phyloP scores from a whole-genome alignment of 2,113 vertebrate genomes.

The Tringa solitaria region DNA sequence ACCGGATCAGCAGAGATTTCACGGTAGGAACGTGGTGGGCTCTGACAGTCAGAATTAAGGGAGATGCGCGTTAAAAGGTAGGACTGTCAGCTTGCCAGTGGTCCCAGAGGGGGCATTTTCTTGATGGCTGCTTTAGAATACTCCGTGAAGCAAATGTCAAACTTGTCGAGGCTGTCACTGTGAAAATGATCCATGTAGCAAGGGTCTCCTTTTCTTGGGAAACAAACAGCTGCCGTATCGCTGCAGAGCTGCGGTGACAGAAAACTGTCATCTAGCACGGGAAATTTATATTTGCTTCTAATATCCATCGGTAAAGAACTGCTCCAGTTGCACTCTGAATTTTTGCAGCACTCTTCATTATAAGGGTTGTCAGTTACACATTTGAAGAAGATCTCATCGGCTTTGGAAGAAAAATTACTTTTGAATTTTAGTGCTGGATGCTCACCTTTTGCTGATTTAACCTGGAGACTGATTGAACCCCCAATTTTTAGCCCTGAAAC shows the following conservation, averaged over 20 bases:
- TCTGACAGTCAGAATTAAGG: constrained; percentile 70
- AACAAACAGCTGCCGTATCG: constrained; percentile 78
- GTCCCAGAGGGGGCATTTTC: constrained; percentile 72
- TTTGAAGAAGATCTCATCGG: background rate
- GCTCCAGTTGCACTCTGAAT: background rate
- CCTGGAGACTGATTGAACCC: background rate
- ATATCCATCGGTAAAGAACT: constrained; percentile 34
- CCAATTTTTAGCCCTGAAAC: background rate
- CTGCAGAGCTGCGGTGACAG: constrained; percentile 56
- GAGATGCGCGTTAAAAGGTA: constrained; percentile 72
- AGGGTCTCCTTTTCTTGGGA: constrained; percentile 74
- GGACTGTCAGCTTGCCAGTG: constrained; percentile 70
- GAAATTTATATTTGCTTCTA: constrained; percentile 55
- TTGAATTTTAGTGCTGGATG: background rate
- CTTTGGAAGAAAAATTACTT: background rate
- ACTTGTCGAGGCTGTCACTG: constrained; percentile 80
- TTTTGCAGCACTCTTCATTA: background rate
- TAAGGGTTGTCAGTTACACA: background rate
- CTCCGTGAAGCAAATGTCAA: constrained; percentile 81
- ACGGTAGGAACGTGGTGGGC: background rate
- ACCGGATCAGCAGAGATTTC: background rate
- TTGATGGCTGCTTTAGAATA: constrained; percentile 72
- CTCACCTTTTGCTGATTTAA: background rate
- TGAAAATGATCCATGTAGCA: constrained; percentile 80
- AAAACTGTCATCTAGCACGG: constrained; percentile 58